Evolutionary conservation across 1,140 invertebrate genomes (phyloP), one percentile per base, ranked within the genome.

Genomic region (Hypsibius dujardini): DNA sequence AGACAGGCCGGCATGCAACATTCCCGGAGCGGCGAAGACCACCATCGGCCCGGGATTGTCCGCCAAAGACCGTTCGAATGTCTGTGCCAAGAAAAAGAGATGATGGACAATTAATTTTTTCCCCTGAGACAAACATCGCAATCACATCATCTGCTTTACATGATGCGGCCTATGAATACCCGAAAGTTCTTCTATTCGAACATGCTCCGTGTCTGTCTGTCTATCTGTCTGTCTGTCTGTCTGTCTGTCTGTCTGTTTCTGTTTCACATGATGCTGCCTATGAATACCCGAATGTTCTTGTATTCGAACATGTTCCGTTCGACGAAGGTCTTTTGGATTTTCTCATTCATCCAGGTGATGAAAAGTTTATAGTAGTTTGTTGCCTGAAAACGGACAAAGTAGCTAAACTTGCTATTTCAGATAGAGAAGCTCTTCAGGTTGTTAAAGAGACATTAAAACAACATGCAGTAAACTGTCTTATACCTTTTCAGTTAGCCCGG

Each of bases 251-350:
- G 28, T 28, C 28, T 28, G 28, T 28, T 28, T 28, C 28, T 28
- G 28, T 28, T 28, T 42, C 46, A 47, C n/a, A 69, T 60, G 40
- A 50, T 42, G 69, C 69, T 12, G 1, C 72, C 47, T 2, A 70
- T 42, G 2, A 28, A 56, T 73, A 81, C 80, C 76, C 95, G 95
- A 70, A 99, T 99, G 76, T 99, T 95, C 79, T 98, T 98, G 76
- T 98, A 99, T 78, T 99, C 96, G 84, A 99, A 99, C 95, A 99
- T 98, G 78, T 99, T 99, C 75, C 95, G 84, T 76, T 98, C 90
- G 0, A 98, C 95, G 84, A 99, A 99, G 1, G 95, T 98, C 79
- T 97, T 94, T 72, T 95, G 88, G 50, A 99, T 98, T 79, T 99
- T 99, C 77, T 99, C 93, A 83, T 98, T 99, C 0, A 96, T 99